phyloP scores from a whole-genome alignment of 37 sponge, comb jelly and placozoan genomes.

The Cladorhizidae sp. region DNA sequence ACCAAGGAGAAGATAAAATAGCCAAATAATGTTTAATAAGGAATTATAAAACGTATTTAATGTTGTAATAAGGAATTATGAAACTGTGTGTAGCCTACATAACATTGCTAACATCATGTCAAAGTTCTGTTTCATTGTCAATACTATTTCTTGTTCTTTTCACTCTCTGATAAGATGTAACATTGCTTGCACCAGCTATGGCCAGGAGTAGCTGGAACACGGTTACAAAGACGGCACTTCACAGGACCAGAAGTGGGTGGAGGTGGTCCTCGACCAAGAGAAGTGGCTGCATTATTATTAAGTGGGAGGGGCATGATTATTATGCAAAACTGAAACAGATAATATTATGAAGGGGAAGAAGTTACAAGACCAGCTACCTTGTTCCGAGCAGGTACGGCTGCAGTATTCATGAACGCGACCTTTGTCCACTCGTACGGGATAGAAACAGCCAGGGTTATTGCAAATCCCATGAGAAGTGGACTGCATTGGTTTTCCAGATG shows the following conservation, averaged over 20 bases:
- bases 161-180: neutral
- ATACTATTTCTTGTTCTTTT: neutral
- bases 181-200: conserved; percentile 43
- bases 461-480: conserved; percentile 7
- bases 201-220: conserved; percentile 28
- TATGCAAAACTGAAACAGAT: no score
- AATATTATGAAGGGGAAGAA: no score
- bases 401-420: conserved; percentile 40
- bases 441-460: conserved; percentile 35
- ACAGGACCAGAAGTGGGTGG: neutral
- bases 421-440: conserved; percentile 22
- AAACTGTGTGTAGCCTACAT: neutral
- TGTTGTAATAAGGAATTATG: neutral
- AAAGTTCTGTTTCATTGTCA: neutral
- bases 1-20: conserved; percentile 48
- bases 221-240: conserved; percentile 33
- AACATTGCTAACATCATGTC: neutral
- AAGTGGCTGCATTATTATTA: no score
- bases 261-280: neutral
- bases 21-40: conserved; percentile 7
- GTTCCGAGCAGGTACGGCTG: conserved; percentile 36
- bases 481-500: conserved; percentile 1
- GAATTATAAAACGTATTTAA: neutral
- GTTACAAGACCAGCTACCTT: neutral
- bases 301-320: no score